Conservation (phyloP, 2,113 vertebrate genomes). For the Synchiropus splendidus region DNA sequence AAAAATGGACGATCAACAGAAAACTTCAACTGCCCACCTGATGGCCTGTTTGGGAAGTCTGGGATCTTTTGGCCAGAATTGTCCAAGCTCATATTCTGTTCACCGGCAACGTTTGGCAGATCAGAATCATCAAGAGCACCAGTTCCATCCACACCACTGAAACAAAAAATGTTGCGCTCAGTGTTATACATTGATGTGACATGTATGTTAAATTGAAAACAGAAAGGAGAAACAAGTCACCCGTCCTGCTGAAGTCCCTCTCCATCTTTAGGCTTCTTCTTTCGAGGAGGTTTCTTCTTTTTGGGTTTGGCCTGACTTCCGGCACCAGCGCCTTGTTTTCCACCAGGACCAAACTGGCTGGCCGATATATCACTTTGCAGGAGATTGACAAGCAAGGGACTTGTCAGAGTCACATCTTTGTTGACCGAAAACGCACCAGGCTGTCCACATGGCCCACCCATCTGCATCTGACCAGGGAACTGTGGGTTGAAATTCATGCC, state of each 20-base stretch:
- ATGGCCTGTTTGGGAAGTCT: conserved; percentile 81
- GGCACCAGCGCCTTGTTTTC: conserved; percentile 76
- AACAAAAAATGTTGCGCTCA: too few relatives aligned
- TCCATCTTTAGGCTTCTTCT: conserved; percentile 82
- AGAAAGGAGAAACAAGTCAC: conserved; percentile 33
- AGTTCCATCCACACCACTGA: conserved; percentile 73
- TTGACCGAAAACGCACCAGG: conserved; percentile 82
- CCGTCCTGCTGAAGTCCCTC: conserved; percentile 74
- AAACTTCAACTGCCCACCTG: conserved; percentile 70
- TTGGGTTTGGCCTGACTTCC: conserved; percentile 84
- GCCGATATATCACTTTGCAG: conserved; percentile 97
- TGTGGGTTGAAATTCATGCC: conserved; percentile 77
- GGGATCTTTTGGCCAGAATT: conserved; percentile 77
- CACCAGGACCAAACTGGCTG: conserved; percentile 92
- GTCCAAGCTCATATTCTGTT: conserved; percentile 80
- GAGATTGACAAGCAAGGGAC: conserved; percentile 91
- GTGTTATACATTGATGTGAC: conserved; percentile 4
- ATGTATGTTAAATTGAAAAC: background rate
- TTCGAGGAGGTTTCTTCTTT: conserved; percentile 95
- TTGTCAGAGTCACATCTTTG: conserved; percentile 95
- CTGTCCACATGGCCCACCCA: conserved; percentile 75
- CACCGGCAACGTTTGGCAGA: conserved; percentile 73
- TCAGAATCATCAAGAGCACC: conserved; percentile 83
- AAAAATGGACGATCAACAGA: too few relatives aligned
- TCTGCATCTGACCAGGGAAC: conserved; percentile 83